Base-by-base conservation (phyloP, 1,140 invertebrate genomes). In the Agraylea sexmaculata region DNA sequence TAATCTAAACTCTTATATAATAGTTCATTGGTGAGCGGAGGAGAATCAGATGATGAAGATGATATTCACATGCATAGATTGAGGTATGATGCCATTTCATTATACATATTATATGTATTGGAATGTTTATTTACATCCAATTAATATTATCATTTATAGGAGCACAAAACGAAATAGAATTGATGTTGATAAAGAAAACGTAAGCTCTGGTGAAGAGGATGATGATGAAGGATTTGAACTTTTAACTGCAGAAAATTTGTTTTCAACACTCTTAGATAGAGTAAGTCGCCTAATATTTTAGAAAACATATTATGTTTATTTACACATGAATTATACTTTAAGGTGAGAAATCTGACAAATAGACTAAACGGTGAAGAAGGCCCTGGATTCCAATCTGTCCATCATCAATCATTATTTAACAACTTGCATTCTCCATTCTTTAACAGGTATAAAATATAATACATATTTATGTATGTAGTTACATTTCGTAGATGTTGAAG, bases 221-320 rank as follows among this genome's bases (percentile, higher is more conserved):
- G 86, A 89, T 51, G 84, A 87, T 52, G 87, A 89, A 56, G 84
- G 83, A 44, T 90, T 91, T 69, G 85, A 90, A 56, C 74, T 88
- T 41, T 68, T 90, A 29, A 90, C 87, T 2, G 86, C 87, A 1
- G 87, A 90, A 63, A 88, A 88, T 58, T 65, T 91, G 19, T 91
- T 90, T 61, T 88, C 85, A 1, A 89, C 83, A 1, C 60, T 91
- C 23, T 60, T 91, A 27, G 83, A 85, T 44, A 73, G 86, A 56
- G 86, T 90, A 58, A 56, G 51, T 49, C 21, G 34, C 20, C 4
- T 38, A 30, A 12, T 29, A 30, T 19, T 27, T 11, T 25, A 36
- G 21, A 44, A 5, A 15, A 36, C 5, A 29, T 7, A 15, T 17
- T 15, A 40, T 40, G 4, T 5, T 4, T 41, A 37, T 15, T 31